These are phyloP conservation scores for Cheirogaleus medius DNA, from an alignment of 2,113 vertebrate genomes.

Conservation along the genomic window DNA sequence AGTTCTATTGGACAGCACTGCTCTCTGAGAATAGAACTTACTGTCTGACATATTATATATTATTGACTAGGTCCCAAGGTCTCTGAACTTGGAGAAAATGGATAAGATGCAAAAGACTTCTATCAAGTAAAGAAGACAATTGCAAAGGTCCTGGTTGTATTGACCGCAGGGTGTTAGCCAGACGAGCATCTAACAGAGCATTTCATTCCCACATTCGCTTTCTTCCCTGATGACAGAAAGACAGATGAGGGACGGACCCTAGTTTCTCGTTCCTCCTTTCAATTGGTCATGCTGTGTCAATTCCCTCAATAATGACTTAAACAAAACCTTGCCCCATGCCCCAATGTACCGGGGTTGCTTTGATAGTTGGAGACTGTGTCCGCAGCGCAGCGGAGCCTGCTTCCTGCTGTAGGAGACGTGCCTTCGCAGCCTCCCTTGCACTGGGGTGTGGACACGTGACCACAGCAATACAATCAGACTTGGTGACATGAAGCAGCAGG, in stretches of 20 bases:
- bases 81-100: not conserved
- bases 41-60: not conserved
- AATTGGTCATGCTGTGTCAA: accelerated
- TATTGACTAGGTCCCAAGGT: not conserved
- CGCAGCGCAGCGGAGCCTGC: not conserved
- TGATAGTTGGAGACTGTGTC: not conserved
- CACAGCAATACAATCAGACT: no score
- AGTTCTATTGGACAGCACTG: not conserved
- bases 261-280: not conserved
- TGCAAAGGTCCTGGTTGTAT: not conserved
- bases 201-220: no score
- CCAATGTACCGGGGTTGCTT: not conserved
- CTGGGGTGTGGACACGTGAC: not conserved
- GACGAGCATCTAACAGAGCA: not conserved
- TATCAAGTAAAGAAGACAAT: not conserved
- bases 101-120: not conserved
- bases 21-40: not conserved
- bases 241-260: not conserved
- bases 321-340: not conserved
- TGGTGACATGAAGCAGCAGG: not conserved
- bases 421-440: not conserved
- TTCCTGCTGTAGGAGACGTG: not conserved
- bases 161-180: not conserved
- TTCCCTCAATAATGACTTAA: not conserved
- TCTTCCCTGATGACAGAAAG: not conserved